Evolutionary conservation across 2,888 invertebrate species (phyloP).

Genomic region (Cheilosia vulpina): DNA sequence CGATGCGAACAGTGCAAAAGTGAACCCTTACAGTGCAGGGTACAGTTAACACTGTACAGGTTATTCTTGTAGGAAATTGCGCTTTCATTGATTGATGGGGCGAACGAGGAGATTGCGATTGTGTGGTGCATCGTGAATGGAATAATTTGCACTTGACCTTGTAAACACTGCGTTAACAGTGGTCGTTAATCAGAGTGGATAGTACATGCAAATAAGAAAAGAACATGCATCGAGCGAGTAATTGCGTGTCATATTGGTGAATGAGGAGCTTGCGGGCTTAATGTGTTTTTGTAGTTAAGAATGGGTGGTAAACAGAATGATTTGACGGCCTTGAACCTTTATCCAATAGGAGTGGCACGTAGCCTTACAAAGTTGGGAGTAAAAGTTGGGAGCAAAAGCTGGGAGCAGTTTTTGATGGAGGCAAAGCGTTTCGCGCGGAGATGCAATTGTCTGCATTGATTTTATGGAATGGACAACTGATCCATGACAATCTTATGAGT

Average conservation of each 20-base stretch:
- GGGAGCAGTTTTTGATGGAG: too few species aligned
- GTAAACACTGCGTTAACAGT: background rate
- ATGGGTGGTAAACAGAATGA: background rate
- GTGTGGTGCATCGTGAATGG: background rate
- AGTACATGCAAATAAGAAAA: background rate
- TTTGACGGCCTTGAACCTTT: background rate
- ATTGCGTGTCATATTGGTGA: background rate
- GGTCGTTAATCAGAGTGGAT: background rate
- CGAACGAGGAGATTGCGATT: background rate
- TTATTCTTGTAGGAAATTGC: slow-evolving; percentile 3
- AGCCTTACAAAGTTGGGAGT: background rate
- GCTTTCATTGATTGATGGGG: background rate
- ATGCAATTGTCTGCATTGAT: too few species aligned
- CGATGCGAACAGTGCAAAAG: background rate
- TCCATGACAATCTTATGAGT: too few species aligned
- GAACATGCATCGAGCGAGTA: background rate
- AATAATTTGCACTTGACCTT: slow-evolving; percentile 15
- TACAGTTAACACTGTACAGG: background rate
- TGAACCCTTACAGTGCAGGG: slow-evolving; percentile 1
- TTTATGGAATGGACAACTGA: too few species aligned
- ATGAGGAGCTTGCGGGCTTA: background rate
- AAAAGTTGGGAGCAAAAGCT: too few species aligned
- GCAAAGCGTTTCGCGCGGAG: too few species aligned
- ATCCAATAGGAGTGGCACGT: background rate
- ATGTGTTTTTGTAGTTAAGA: background rate